Base-by-base conservation (phyloP, 2,797 vertebrate species). In the Serranus cabrilla region DNA sequence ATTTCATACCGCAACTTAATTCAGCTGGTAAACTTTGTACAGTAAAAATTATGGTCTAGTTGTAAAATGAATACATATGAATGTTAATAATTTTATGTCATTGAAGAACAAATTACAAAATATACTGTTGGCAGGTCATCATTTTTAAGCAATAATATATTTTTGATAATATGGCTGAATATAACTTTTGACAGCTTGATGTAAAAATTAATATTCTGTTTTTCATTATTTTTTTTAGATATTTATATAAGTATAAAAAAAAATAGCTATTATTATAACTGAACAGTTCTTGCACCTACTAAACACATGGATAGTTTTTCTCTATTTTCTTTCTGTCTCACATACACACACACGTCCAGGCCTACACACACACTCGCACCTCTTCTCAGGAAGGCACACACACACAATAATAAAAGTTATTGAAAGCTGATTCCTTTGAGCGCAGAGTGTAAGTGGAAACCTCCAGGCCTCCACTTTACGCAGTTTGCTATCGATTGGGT, bases 401-500 rank as follows among this genome's bases (percentile, higher is more conserved):
- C 42, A 45, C 27, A 13, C 1, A 42, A 20, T 61, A 69, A 66
- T 31, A 75, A 78, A 65, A 78, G 57, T 82, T 88, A 83, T 71
- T 73, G 82, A 71, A 70, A 76, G 69, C 54, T 66, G 74, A 74
- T 80, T 76, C 55, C 49, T 61, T 23, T 31, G 2, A 64, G 59
- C 71, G 47, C 46, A 70, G 64, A 79, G 61, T 62, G 83, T 59
- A 58, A 11, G 31, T 64, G 55, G 11, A 42, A 50, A 51, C 65
- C 47, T 67, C 25, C 11, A n/a, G 80, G 47, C 57, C 74, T 65
- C 40, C 61, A 52, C 69, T 77, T 74, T 81, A 52, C 73, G 25
- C 81, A 80, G 68, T 66, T 74, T 52, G 59, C 50, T 74, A 93
- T 94, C 78, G 93, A 94, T 91, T 74, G 72, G 59, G 69, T 80